A percentile compares a stretch with the other conserved stretches of the same genome.
Evolutionary conservation across 1,140 invertebrate genomes (phyloP).

Genomic region (Hycleus cichorii): DNA sequence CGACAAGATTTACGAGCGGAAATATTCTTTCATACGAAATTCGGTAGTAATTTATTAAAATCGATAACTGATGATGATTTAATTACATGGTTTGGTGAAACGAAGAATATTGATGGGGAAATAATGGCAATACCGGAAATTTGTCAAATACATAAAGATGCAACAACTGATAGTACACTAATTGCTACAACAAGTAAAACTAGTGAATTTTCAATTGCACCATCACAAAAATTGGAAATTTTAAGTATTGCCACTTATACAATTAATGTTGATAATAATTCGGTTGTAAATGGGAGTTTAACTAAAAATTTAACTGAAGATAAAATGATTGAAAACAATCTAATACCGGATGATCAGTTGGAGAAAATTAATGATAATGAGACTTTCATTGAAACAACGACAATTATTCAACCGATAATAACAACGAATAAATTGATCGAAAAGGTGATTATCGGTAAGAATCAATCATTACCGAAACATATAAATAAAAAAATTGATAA

Average conservation of each 20-base stretch:
- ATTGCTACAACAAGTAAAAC: background rate
- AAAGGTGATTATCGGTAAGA: no score
- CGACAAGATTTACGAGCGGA: conserved; percentile 53
- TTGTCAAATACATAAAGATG: background rate
- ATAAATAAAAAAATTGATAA: conserved; percentile 50
- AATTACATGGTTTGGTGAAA: conserved; percentile 56
- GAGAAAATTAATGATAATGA: background rate
- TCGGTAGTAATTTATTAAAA: conserved; percentile 47
- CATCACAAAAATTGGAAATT: conserved; percentile 20
- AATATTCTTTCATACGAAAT: conserved; percentile 52
- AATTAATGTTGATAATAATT: conserved; percentile 28
- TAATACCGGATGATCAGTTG: background rate
- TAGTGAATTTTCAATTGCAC: conserved; percentile 4
- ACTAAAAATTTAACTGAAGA: background rate
- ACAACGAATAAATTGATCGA: background rate
- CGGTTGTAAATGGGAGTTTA: conserved; percentile 6
- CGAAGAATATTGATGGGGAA: conserved; percentile 33
- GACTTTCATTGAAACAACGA: background rate
- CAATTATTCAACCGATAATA: background rate
- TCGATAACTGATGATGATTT: conserved; percentile 55
- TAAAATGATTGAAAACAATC: conserved; percentile 1
- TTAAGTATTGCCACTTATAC: conserved; percentile 29
- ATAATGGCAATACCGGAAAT: background rate
- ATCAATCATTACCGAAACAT: conserved; percentile 36
- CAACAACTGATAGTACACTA: conserved; percentile 1